Conservation (phyloP, 2,888 invertebrate species). For the Apodemia duryi region DNA sequence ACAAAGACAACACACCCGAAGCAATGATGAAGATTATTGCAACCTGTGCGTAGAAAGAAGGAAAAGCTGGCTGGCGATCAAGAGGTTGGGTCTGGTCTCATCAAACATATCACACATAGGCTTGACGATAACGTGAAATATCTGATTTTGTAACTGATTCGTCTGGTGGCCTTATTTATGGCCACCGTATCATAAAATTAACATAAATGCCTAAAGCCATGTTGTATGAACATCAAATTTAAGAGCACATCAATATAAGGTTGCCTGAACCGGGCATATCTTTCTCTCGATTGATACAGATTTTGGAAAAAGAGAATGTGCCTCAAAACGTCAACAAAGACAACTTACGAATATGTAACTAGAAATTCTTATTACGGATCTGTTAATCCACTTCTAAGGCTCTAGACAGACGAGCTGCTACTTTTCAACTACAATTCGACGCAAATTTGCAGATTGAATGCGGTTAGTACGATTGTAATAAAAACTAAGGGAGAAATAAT, state of each 20-base stretch:
- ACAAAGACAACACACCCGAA: no score
- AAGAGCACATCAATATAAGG: slow-evolving; percentile 21
- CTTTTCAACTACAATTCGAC: no score
- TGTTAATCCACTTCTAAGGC: no score
- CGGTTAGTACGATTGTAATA: no score
- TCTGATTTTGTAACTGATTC: slow-evolving; percentile 3
- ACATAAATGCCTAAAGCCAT: slow-evolving; percentile 5
- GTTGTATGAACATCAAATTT: slow-evolving; percentile 19
- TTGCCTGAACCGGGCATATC: slow-evolving; percentile 23
- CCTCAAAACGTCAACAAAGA: slow-evolving; percentile 24
- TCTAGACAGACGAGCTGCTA: no score
- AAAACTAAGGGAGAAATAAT: no score
- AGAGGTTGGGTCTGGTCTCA: not conserved
- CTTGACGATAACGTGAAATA: not conserved
- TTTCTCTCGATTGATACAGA: slow-evolving; percentile 31
- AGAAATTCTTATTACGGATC: no score
- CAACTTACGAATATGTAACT: no score
- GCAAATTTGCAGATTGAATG: no score
- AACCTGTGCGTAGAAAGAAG: no score
- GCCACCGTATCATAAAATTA: not conserved
- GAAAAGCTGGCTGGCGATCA: not conserved
- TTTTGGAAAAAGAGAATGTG: slow-evolving; percentile 29
- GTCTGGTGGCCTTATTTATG: not conserved
- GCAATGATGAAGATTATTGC: no score
- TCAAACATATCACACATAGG: not conserved